Percentiles rank a stretch among this genome's conserved stretches.
Evolutionary conservation across 1,140 invertebrate genomes (phyloP).

Genomic region (Apis laboriosa): DNA sequence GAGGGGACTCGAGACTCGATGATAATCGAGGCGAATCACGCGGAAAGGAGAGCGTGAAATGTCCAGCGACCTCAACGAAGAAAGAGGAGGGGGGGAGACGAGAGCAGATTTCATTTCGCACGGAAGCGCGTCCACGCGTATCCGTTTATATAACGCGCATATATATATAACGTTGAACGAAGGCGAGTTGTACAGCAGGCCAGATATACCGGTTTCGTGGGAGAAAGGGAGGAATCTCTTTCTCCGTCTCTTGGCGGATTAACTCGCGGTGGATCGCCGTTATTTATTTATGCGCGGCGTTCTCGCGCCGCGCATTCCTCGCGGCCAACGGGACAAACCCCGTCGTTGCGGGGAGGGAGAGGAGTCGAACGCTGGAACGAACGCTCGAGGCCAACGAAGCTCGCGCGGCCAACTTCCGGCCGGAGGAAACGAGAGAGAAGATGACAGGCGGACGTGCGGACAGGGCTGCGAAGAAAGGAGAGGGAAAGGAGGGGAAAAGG

Average conservation of each 20-base stretch:
- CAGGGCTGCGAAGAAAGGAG: not conserved
- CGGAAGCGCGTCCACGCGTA: not conserved
- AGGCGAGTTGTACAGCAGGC: not conserved
- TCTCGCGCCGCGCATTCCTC: not conserved
- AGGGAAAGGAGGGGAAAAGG: no score
- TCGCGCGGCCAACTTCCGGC: no score
- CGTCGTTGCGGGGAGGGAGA: no score
- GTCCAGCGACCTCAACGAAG: not conserved
- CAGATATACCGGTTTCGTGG: not conserved
- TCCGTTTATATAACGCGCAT: conserved; percentile 16
- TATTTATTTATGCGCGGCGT: no score
- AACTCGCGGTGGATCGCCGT: no score
- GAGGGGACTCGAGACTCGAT: not conserved
- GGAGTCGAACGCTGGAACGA: no score
- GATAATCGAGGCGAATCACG: conserved; percentile 13
- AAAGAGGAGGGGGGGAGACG: not conserved
- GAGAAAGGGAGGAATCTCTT: no score
- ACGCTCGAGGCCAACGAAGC: not conserved
- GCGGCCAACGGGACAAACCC: no score
- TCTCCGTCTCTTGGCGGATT: no score
- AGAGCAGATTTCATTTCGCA: conserved; percentile 47
- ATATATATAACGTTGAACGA: conserved; percentile 55
- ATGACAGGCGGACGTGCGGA: not conserved
- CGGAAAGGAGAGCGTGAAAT: not conserved
- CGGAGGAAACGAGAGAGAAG: not conserved